phyloP scores from a whole-genome alignment of 2,888 invertebrate genomes.

The Drosophila mettleri region DNA sequence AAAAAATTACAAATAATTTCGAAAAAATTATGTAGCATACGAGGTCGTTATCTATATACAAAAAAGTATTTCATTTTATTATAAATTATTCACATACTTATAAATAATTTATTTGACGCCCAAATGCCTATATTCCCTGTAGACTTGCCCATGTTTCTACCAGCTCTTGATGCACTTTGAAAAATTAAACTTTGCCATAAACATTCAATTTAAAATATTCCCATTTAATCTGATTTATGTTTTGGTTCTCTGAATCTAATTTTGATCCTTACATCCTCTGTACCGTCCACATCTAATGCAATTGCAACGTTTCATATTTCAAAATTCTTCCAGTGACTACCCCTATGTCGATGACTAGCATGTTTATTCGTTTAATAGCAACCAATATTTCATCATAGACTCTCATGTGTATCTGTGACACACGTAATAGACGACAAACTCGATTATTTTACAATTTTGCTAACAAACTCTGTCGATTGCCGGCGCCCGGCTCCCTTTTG shows the following conservation, averaged over 20 bases:
- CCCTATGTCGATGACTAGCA: conserved; percentile 29
- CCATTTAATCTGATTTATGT: not conserved
- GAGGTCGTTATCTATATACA: too few species aligned
- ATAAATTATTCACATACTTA: too few species aligned
- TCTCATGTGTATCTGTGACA: not conserved
- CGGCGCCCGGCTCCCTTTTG: conserved; percentile 1
- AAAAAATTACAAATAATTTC: not conserved
- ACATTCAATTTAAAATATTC: too few species aligned
- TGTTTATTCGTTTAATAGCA: conserved; percentile 4
- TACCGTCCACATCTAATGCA: not conserved
- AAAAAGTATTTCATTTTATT: too few species aligned
- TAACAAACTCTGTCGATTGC: conserved; percentile 1
- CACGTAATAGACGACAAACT: conserved; percentile 19
- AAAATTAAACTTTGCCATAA: too few species aligned
- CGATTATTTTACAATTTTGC: conserved; percentile 26
- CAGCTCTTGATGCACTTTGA: too few species aligned
- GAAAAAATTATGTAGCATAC: too few species aligned
- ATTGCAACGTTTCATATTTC: not conserved
- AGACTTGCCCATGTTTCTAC: too few species aligned
- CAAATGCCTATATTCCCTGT: too few species aligned
- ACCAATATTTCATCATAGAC: conserved; percentile 18
- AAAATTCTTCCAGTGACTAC: not conserved
- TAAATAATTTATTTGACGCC: too few species aligned
- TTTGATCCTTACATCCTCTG: not conserved
- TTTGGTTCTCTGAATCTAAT: not conserved